Conservation (phyloP, 2,113 vertebrate genomes). For the Rhinichthys klamathensis region DNA sequence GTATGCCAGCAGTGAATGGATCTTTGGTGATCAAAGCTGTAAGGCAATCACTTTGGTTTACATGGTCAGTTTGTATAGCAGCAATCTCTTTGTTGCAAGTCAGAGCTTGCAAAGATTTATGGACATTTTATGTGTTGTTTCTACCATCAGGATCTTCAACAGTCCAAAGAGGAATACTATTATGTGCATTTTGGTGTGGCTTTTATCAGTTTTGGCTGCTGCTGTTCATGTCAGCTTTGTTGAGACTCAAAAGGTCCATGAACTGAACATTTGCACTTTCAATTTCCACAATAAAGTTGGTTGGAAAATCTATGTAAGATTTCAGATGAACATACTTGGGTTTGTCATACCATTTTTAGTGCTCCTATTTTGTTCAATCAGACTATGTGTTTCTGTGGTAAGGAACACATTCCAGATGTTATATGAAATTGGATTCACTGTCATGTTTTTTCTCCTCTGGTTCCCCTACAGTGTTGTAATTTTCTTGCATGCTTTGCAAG, state of each 20-base stretch:
- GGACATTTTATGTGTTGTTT: constrained; percentile 60
- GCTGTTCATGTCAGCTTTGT: constrained; percentile 73
- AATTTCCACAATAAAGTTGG: constrained; percentile 66
- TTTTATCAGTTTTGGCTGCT: constrained; percentile 67
- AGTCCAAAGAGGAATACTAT: constrained; percentile 46
- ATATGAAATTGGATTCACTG: constrained; percentile 64
- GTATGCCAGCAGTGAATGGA: constrained; percentile 64
- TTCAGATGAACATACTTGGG: constrained; percentile 71
- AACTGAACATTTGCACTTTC: constrained; percentile 60
- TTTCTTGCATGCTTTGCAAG: constrained; percentile 74
- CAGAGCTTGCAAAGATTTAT: constrained; percentile 78
- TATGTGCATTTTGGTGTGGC: constrained; percentile 62
- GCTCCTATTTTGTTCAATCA: constrained; percentile 73
- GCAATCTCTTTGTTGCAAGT: constrained; percentile 76
- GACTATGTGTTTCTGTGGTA: constrained; percentile 56
- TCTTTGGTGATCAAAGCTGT: constrained; percentile 73
- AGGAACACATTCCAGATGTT: constrained; percentile 55
- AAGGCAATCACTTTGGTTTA: constrained; percentile 71
- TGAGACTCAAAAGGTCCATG: constrained; percentile 52
- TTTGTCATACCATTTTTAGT: constrained; percentile 75
- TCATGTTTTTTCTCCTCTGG: constrained; percentile 78
- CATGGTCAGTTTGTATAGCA: constrained; percentile 75
- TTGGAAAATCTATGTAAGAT: constrained; percentile 73
- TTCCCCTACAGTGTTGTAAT: constrained; percentile 76
- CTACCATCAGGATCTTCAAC: constrained; percentile 30